Base-by-base conservation (phyloP, 2,113 vertebrate genomes). In the Oryzias curvinotus region DNA sequence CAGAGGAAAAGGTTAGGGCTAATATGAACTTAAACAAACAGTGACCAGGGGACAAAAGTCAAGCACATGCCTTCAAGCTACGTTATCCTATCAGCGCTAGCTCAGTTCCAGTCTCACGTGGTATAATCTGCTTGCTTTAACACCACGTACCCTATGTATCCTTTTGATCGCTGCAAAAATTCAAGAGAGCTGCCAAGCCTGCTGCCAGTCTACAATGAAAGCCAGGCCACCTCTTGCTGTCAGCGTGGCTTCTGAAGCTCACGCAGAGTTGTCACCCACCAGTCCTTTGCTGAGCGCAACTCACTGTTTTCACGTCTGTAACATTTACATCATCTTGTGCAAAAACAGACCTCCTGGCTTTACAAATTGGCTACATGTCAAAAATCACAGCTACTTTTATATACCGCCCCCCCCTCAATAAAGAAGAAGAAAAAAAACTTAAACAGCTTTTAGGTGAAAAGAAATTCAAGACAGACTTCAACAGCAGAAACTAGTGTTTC, bases 111-210 rank as follows among this genome's bases (percentile, higher is more conserved):
- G 30, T 36, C 30, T 36, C 36, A 36, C 36, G 12, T 8, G 2
- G 10, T 36, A 36, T 36, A 36, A 12, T 36, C 36, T 36, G 36
- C 36, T 36, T 10, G 36, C 36, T 36, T 36, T 36, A 36, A 36
- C 36, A 36, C 3, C 36, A 10, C 3, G 36, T 36, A 10, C n/a
- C 44, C 45, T 57, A 14, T 23, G 14, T 21, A 52, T 28, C 10
- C 42, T 19, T 70, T 56, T 59, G 45, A 60, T 51, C 36, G n/a
- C 14, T 25, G 14, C 30, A 5, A 44, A 13, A 68, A 53, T 51
- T 36, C 23, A 30, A 43, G 42, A 59, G 30, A 52, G 18, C 36
- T 49, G 59, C 30, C 28, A 5, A 36, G 7, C 10, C 46, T 36
- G 15, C 47, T 23, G 48, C 28, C 36, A 36, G 19, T 15, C 43